Conservation (phyloP, 2,888 invertebrate genomes). For the Tetrapedia diversipes region DNA sequence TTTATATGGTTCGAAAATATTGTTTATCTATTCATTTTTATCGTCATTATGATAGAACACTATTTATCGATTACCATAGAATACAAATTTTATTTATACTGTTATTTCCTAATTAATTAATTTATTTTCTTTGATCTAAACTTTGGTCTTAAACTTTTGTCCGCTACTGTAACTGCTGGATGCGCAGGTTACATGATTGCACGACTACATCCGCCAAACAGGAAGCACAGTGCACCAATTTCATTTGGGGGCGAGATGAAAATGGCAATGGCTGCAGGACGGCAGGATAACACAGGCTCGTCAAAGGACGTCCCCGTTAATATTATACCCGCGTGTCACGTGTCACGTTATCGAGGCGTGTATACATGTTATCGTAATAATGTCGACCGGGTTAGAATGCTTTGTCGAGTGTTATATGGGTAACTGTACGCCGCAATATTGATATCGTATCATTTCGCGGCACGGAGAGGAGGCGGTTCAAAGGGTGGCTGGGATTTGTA, state of each 20-base stretch:
- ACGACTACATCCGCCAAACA: too few relatives aligned
- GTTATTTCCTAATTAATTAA: too few relatives aligned
- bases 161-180: conserved; percentile 4
- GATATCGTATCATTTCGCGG: conserved; percentile 57
- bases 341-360: conserved; percentile 49
- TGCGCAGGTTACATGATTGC: conserved; percentile 14
- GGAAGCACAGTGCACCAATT: conserved; percentile 27
- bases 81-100: too few relatives aligned
- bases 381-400: conserved; percentile 47
- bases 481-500: conserved; percentile 54
- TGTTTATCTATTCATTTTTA: too few relatives aligned
- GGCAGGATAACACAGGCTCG: conserved; percentile 34
- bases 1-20: too few relatives aligned
- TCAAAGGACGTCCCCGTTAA: conserved; percentile 40
- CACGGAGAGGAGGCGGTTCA: conserved; percentile 39
- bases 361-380: conserved; percentile 57
- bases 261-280: conserved; percentile 26
- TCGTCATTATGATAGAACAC: too few relatives aligned
- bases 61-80: too few relatives aligned
- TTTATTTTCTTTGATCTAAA: too few relatives aligned
- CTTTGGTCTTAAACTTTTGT: too few relatives aligned
- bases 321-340: conserved; percentile 44
- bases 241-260: conserved; percentile 41
- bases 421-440: conserved; percentile 49
- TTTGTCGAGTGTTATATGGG: conserved; percentile 52